A percentile compares a stretch with the other conserved stretches of the same genome.
Conservation (phyloP, 2,113 vertebrate species). For the Camelus bactrianus region DNA sequence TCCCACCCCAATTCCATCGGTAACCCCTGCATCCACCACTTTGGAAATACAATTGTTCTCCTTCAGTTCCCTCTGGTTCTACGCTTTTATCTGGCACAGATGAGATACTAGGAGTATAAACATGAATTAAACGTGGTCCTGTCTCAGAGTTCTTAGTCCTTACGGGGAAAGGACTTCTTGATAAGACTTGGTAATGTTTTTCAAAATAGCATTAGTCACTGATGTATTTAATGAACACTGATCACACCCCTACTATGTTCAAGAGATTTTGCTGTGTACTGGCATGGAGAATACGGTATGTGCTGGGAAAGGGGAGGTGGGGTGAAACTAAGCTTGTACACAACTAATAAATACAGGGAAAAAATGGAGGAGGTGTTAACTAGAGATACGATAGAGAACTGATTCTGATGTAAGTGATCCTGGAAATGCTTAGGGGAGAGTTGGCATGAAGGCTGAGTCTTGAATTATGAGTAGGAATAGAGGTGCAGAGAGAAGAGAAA, state of each 20-base stretch:
- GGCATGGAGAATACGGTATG: accelerated
- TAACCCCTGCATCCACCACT: background rate
- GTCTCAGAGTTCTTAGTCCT: background rate
- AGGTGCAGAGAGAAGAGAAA: background rate
- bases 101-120: background rate
- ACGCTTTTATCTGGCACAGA: background rate
- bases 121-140: background rate
- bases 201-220: background rate
- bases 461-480: background rate
- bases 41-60: background rate
- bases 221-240: background rate
- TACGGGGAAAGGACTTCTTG: background rate
- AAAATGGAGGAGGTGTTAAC: background rate
- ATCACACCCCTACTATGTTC: background rate
- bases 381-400: background rate
- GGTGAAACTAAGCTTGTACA: background rate
- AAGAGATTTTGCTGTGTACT: background rate
- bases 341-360: background rate
- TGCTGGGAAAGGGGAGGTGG: background rate
- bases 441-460: background rate
- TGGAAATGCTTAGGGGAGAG: background rate
- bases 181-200: background rate
- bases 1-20: background rate
- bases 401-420: background rate
- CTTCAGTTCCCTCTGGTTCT: background rate